A percentile compares a stretch with the other conserved stretches of the same genome.
phyloP scores from a whole-genome alignment of 64 coral and sea anemone genomes.

The Exaiptasia diaphana region DNA sequence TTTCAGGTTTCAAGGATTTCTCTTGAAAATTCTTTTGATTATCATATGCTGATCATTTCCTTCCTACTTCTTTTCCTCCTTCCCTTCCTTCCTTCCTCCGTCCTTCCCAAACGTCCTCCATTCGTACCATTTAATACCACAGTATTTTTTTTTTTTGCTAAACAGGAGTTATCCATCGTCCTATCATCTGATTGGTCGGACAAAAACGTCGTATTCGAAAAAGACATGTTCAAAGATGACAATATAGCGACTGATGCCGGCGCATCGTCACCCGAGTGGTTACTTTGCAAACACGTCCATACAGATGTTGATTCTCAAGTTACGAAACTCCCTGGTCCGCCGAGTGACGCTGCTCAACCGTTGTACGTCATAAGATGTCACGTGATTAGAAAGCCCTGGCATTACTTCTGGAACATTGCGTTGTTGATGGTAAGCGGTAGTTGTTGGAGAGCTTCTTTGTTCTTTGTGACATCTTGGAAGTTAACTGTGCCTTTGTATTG shows the following conservation, averaged over 20 bases:
- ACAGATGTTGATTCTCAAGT: constrained; percentile 44
- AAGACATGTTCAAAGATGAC: constrained; percentile 66
- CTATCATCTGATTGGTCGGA: constrained; percentile 90
- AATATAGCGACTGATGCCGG: constrained; percentile 60
- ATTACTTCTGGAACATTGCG: constrained; percentile 83
- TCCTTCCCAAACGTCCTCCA: too few relatives aligned
- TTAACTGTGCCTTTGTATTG: too few relatives aligned
- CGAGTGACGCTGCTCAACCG: constrained; percentile 62
- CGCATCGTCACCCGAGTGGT: constrained; percentile 66
- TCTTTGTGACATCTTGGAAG: too few relatives aligned
- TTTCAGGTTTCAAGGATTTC: too few relatives aligned
- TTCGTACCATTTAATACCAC: too few relatives aligned
- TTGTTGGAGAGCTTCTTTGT: too few relatives aligned
- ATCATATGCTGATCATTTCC: too few relatives aligned
- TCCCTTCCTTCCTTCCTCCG: too few relatives aligned
- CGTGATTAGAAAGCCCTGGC: constrained; percentile 56
- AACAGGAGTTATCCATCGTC: constrained; percentile 68
- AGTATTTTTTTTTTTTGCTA: neutral
- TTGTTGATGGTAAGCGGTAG: constrained; percentile 86
- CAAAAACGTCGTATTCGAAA: constrained; percentile 63
- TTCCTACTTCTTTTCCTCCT: too few relatives aligned
- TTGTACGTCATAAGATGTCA: constrained; percentile 69
- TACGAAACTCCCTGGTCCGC: constrained; percentile 37
- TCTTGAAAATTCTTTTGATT: too few relatives aligned
- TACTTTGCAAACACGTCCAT: constrained; percentile 58